A percentile compares a stretch with the other conserved stretches of the same genome.
Evolutionary conservation across 1,140 invertebrate species (phyloP).

Genomic region (Sminthurides bifidus): DNA sequence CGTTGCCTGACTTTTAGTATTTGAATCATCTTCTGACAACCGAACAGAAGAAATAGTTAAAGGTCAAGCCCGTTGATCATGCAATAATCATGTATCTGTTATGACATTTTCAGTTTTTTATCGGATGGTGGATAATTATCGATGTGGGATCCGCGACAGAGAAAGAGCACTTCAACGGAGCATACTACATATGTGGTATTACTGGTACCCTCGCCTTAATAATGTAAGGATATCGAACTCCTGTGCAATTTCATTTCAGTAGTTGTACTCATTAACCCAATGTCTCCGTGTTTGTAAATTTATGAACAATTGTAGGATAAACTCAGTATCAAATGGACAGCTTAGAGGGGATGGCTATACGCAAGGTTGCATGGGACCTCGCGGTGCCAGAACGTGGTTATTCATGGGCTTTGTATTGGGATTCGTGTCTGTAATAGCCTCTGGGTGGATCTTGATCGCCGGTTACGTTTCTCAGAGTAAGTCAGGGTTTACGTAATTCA

Average conservation of each 20-base stretch:
- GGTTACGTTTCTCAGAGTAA: slow-evolving; percentile 35
- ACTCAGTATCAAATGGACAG: slow-evolving; percentile 90
- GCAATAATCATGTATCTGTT: slow-evolving; percentile 33
- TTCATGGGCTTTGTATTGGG: slow-evolving; percentile 92
- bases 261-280: neutral
- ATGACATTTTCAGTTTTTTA: slow-evolving; percentile 63
- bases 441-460: slow-evolving; percentile 89
- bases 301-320: slow-evolving; percentile 54
- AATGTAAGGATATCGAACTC: slow-evolving; percentile 52
- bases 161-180: slow-evolving; percentile 49
- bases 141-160: slow-evolving; percentile 69
- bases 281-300: slow-evolving; percentile 1
- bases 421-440: slow-evolving; percentile 87
- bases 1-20: neutral
- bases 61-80: slow-evolving; percentile 11
- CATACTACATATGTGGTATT: slow-evolving; percentile 87
- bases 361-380: slow-evolving; percentile 73
- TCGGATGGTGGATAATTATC: slow-evolving; percentile 96
- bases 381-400: slow-evolving; percentile 85
- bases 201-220: slow-evolving; percentile 86
- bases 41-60: neutral
- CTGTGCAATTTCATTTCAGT: slow-evolving; percentile 1
- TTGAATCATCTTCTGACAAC: neutral
- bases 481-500: slow-evolving; percentile 1
- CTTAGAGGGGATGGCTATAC: slow-evolving; percentile 75